Evolutionary conservation across 2,888 invertebrate genomes (phyloP), one percentile per base, ranked within the genome.

Genomic region (Nomada ferruginata): DNA sequence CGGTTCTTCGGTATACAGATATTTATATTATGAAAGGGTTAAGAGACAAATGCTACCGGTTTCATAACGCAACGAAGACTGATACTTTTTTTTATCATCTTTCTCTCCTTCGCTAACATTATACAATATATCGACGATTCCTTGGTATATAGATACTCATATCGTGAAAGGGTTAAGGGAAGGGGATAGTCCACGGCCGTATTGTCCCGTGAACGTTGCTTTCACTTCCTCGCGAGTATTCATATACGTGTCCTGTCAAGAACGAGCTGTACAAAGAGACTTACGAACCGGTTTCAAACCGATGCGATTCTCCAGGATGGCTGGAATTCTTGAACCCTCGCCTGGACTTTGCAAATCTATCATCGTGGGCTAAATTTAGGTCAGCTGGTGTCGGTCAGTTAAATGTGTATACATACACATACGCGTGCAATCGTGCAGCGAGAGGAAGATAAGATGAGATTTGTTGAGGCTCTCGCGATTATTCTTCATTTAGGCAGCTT

Each of bases 171-270:
- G 70, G 75, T 68, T 75, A 68, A 70, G 76, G 85, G 75, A 86
- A 86, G 80, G 83, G 85, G 79, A 84, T 44, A 80, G 85, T 85
- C 90, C 91, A 88, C 85, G 90, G 88, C 82, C 88, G 89, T 89
- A 90, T 91, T 91, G 90, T 91, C 89, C 78, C 87, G 82, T 76
- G 85, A 89, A 72, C 81, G 85, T 87, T 91, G 91, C 92, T 92
- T 91, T 92, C 92, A 92, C 92, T 91, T 92, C 90, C 89, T 90
- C 85, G 85, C 82, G 80, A 55, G 65, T 26, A 65, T 26, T 47
- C 78, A 68, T 83, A 61, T 29, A 65, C 77, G 61, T 82, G 82
- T 76, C 64, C 68, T 75, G 74, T 72, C 66, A 73, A 53, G 77
- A 78, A 57, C 85, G 74, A 82, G 71, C 63, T 65, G 77, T 74